Percentiles rank a stretch among this genome's conserved stretches.
Evolutionary conservation across 2,113 vertebrate genomes (phyloP).

Genomic region (Montifringilla adamsi): DNA sequence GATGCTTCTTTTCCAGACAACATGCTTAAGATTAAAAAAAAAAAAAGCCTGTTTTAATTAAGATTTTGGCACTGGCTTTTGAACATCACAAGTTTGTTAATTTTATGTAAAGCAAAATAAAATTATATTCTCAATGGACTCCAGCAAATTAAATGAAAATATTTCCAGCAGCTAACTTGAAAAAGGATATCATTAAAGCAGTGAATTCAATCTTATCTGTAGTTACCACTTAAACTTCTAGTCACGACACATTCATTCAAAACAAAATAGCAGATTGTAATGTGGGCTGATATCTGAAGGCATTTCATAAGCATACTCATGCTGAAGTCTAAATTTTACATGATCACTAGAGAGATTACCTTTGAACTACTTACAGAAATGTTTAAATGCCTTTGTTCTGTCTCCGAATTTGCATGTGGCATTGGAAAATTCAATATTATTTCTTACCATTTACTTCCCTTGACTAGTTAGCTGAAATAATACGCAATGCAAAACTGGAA

Average conservation of each 20-base stretch:
- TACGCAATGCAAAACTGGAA: not conserved
- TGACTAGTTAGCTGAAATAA: slow-evolving; percentile 20
- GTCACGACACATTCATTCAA: slow-evolving; percentile 58
- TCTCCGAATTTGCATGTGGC: slow-evolving; percentile 2
- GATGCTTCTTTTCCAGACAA: slow-evolving; percentile 30
- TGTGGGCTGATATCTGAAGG: slow-evolving; percentile 59
- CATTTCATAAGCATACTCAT: slow-evolving; percentile 19
- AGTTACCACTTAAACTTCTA: slow-evolving; percentile 60
- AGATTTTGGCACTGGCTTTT: slow-evolving; percentile 38
- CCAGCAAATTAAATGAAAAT: slow-evolving; percentile 57
- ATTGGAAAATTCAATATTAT: not conserved
- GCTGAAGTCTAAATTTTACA: slow-evolving; percentile 44
- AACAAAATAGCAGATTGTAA: slow-evolving; percentile 64
- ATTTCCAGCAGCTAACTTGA: slow-evolving; percentile 56
- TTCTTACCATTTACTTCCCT: not conserved
- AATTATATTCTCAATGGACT: slow-evolving; percentile 46
- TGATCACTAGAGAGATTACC: slow-evolving; percentile 34
- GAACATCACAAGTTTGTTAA: slow-evolving; percentile 30
- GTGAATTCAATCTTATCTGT: slow-evolving; percentile 59
- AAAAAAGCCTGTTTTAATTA: slow-evolving; percentile 12
- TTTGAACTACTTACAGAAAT: slow-evolving; percentile 46
- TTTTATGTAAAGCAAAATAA: slow-evolving; percentile 46
- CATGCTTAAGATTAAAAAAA: not conserved
- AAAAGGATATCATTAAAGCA: slow-evolving; percentile 57
- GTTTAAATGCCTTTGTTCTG: slow-evolving; percentile 25